Evolutionary conservation across 2,113 vertebrate genomes (phyloP).

Genomic region (Bambusicola thoracicus): DNA sequence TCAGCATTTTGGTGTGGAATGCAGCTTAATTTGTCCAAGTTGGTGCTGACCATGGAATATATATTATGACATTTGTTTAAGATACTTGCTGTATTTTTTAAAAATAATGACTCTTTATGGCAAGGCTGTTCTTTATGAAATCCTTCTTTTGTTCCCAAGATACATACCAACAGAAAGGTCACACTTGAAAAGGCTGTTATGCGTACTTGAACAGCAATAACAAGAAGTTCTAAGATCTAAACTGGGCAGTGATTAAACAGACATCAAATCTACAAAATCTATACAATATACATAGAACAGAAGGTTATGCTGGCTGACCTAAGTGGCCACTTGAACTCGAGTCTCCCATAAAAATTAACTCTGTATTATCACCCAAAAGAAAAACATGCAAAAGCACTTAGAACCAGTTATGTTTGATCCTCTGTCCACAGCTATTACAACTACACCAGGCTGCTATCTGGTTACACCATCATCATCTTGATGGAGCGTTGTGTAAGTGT

Average conservation of each 20-base stretch:
- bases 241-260: conserved; percentile 38
- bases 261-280: conserved; percentile 31
- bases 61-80: conserved; percentile 79
- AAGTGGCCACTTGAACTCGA: neutral
- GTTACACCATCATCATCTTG: neutral
- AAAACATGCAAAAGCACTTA: neutral
- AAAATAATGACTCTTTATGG: conserved; percentile 79
- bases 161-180: conserved; percentile 78
- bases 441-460: neutral
- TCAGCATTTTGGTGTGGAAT: conserved; percentile 68
- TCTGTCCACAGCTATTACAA: conserved; percentile 28
- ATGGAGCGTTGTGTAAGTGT: neutral
- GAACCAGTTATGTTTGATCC: conserved; percentile 35
- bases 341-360: conserved; percentile 20
- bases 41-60: conserved; percentile 70
- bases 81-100: conserved; percentile 71
- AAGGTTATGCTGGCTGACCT: neutral
- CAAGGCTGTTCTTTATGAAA: conserved; percentile 69
- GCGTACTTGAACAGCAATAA: conserved; percentile 54
- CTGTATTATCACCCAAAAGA: neutral
- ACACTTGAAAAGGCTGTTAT: conserved; percentile 67
- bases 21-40: conserved; percentile 62
- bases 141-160: conserved; percentile 70
- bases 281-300: conserved; percentile 10
- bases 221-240: conserved; percentile 48